phyloP scores from a whole-genome alignment of 2,113 vertebrate species.

The Haemorhous mexicanus region DNA sequence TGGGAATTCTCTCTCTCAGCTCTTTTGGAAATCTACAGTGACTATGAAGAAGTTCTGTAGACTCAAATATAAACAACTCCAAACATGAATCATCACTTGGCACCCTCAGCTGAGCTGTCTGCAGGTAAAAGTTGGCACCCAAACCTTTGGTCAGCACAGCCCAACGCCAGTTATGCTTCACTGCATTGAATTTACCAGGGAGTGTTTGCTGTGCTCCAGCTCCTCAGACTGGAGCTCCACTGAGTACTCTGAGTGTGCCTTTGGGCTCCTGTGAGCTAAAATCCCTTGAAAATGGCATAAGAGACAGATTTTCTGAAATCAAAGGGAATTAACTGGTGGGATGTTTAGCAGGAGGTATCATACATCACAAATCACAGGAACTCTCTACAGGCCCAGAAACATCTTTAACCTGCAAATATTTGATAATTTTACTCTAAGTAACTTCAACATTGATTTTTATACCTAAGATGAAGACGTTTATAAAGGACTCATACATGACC shows the following conservation, averaged over 20 bases:
- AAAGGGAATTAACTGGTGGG: neutral
- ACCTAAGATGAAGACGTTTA: neutral
- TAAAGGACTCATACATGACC: neutral
- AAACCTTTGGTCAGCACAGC: neutral
- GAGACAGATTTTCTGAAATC: neutral
- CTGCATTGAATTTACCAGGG: neutral
- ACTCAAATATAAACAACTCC: neutral
- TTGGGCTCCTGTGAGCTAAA: neutral
- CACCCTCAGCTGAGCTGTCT: neutral
- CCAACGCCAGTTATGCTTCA: neutral
- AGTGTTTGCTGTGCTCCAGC: rapidly evolving
- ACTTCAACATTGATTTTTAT: neutral
- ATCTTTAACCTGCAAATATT: neutral
- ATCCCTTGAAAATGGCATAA: neutral
- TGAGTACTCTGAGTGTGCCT: neutral
- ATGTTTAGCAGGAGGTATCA: neutral
- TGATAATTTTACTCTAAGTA: neutral
- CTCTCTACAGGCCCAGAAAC: neutral
- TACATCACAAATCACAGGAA: neutral
- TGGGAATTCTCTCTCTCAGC: neutral
- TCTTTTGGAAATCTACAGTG: neutral
- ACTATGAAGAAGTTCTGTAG: neutral
- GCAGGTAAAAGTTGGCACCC: neutral
- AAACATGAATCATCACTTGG: neutral
- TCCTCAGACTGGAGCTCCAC: neutral